phyloP scores from a whole-genome alignment of 2,888 invertebrate genomes.

The Drosophila subsilvestris region DNA sequence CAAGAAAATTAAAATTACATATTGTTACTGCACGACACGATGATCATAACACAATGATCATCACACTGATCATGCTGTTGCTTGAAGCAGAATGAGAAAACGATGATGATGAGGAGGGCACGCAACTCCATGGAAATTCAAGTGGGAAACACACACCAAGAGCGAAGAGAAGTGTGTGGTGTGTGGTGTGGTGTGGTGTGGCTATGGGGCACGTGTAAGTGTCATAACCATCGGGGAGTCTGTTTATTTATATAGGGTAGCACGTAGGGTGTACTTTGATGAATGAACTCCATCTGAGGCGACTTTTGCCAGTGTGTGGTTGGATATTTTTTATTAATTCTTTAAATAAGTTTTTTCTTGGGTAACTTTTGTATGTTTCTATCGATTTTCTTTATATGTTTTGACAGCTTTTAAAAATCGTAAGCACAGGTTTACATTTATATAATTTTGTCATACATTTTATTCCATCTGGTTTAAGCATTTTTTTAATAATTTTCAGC shows the following conservation, averaged over 20 bases:
- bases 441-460: too few relatives aligned
- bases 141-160: constrained; percentile 27
- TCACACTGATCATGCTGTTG: constrained; percentile 4
- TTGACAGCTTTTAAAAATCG: too few relatives aligned
- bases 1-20: constrained; percentile 61
- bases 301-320: too few relatives aligned
- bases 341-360: too few relatives aligned
- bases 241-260: background rate
- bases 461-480: background rate
- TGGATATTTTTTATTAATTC: too few relatives aligned
- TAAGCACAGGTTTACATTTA: background rate
- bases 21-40: constrained; percentile 35
- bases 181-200: constrained; percentile 4
- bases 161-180: constrained; percentile 9
- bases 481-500: background rate
- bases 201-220: constrained; percentile 58
- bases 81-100: constrained; percentile 8
- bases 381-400: too few relatives aligned
- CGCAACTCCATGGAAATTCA: constrained; percentile 53
- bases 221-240: constrained; percentile 51
- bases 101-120: constrained; percentile 34
- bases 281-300: background rate
- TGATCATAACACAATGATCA: background rate
- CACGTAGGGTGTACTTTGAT: background rate
- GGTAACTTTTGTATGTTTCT: too few relatives aligned